Evolutionary conservation across 2,113 vertebrate species (phyloP).

Genomic region (Axis porcinus): DNA sequence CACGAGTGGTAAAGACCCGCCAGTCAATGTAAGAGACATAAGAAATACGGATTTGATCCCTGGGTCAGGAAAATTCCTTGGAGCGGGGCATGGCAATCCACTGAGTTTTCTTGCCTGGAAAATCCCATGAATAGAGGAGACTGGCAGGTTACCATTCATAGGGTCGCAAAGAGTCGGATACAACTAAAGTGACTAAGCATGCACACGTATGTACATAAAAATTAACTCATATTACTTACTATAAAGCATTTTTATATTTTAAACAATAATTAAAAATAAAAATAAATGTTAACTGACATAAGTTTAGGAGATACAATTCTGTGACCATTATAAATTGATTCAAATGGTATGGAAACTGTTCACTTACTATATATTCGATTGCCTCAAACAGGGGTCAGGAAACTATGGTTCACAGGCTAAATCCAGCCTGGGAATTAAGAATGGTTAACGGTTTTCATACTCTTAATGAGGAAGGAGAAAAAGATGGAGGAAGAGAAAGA

Average conservation of each 20-base stretch:
- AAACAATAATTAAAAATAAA: not conserved
- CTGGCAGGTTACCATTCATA: not conserved
- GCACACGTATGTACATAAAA: not conserved
- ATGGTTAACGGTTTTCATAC: not conserved
- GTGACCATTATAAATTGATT: not conserved
- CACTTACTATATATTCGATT: not conserved
- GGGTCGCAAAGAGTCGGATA: not conserved
- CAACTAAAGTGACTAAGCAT: not conserved
- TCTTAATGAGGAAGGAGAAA: not conserved
- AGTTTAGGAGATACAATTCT: not conserved
- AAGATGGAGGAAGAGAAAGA: not conserved
- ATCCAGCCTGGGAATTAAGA: not conserved
- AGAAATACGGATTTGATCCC: not conserved
- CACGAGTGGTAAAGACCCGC: rapidly evolving
- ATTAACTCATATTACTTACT: not conserved
- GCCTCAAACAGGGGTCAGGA: not conserved
- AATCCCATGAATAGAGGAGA: not conserved
- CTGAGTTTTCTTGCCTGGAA: not conserved
- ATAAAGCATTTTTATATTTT: not conserved
- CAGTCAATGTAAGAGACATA: not conserved
- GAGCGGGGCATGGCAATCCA: not conserved
- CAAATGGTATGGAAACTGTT: not conserved
- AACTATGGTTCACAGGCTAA: not conserved
- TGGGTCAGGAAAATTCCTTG: not conserved
- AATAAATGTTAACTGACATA: not conserved